Evolutionary conservation across 2,888 invertebrate genomes (phyloP), one percentile per base, ranked within the genome.

Genomic region (Lordiphosa fenestrarum): DNA sequence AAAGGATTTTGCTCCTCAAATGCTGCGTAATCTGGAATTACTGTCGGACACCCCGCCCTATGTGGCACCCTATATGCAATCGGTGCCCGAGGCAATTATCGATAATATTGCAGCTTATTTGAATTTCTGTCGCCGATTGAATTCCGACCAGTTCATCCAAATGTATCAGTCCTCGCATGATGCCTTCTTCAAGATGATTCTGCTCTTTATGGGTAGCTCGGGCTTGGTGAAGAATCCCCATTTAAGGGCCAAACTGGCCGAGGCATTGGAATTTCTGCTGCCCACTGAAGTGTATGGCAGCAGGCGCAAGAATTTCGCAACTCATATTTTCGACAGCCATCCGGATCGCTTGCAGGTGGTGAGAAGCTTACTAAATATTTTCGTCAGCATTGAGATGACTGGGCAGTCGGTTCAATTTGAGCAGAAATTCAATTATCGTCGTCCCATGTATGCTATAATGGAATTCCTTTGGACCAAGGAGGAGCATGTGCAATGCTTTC

Each of bases 321-420:
- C 95, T 74, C 92, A 93, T 86, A 89, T 98, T 44, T 95, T 97
- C 87, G 91, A 92, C 46, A 92, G 92, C 51, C 96, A 98, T 89
- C 94, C 94, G 1, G 93, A 95, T 86, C 91, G 94, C 46, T 70
- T 91, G 78, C 89, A 97, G 92, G 92, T 98, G 58, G 94, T 96
- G 9, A 91, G 93, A 41, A 95, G 94, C 85, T 90, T 98, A 25
- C 90, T 98, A 54, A 93, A 96, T 86, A 97, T 98, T 6, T 98
- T 98, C 89, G 98, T 98, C n/a, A 95, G 96, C 69, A 98, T 98
- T 63, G 98, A 98, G 91, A 96, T 98, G 96, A 98, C 98, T 0
- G 98, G 98, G 0, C 96, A 98, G 88, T 96, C 95, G 85, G 98
- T 98, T 15, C 95, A 96, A 83, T 98, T 98, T 87, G 98, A 98